Evolutionary conservation across 1,140 invertebrate species (phyloP).

Genomic region (Cydia strobilella): DNA sequence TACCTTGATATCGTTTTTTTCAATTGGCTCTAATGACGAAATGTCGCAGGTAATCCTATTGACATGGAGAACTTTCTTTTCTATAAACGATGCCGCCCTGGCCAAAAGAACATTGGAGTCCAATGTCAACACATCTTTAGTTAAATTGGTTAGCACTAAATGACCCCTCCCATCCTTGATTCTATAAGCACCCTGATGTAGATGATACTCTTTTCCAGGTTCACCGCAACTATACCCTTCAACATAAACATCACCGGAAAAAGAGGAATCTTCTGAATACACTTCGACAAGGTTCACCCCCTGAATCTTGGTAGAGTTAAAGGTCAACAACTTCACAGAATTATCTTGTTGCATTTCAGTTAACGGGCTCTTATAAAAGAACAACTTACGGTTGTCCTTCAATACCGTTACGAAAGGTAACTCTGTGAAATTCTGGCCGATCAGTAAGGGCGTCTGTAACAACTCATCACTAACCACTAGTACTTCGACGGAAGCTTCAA

Average conservation of each 20-base stretch:
- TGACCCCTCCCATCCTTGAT: neutral
- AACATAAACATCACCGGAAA: conserved; percentile 29
- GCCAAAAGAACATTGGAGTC: neutral
- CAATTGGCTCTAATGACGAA: neutral
- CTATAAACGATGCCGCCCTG: neutral
- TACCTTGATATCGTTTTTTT: neutral
- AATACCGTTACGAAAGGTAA: conserved; percentile 31
- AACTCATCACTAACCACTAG: conserved; percentile 31
- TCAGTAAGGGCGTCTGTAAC: conserved; percentile 31
- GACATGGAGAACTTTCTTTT: neutral
- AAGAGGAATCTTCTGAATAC: conserved; percentile 6
- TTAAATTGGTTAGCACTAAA: conserved; percentile 13
- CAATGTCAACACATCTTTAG: neutral
- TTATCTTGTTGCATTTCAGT: neutral
- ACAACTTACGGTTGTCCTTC: conserved; percentile 30
- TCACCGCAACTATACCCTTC: conserved; percentile 32
- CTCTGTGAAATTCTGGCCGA: conserved; percentile 35
- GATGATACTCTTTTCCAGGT: conserved; percentile 5
- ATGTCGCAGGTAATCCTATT: neutral
- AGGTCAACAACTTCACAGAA: conserved; percentile 33
- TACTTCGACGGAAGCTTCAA: conserved; percentile 32
- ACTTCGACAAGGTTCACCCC: conserved; percentile 32
- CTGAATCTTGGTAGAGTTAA: conserved; percentile 27
- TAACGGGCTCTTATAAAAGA: conserved; percentile 31
- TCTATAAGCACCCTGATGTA: conserved; percentile 17